Evolutionary conservation across 2,888 invertebrate genomes (phyloP), one percentile per base, ranked within the genome.

Genomic region (Heliconius aoede): DNA sequence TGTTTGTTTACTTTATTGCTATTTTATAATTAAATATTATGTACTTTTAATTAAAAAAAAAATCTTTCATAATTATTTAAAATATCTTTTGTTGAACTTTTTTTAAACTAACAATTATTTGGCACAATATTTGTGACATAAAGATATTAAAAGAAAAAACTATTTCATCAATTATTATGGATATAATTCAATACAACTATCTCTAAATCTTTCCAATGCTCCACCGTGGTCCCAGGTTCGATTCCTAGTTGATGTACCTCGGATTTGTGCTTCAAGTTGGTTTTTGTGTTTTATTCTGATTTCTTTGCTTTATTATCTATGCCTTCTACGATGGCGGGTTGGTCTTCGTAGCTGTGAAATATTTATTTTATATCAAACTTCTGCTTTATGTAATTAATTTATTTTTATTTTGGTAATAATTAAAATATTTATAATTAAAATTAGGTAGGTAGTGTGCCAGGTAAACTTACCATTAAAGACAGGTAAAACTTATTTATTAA

Each of bases 301-400:
- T 94, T 93, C 84, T 91, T 93, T 51, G 87, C 79, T 84, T 89
- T 91, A 82, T 84, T 82, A 72, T 87, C 85, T 5, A 82, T 83
- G 5, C 83, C 80, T 11, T 87, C 87, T 3, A 83, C 82, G 13
- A 89, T 76, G 3, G 89, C 89, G 0, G 93, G 92, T 77, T 94
- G 94, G 84, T 94, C 94, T 81, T 94, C 94, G 78, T 94, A 94
- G 32, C 94, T 94, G 87, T 3, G 51, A 72, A 60, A 55, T 55
- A n/a, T 55, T 55, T 55, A 55, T n/a, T n/a, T 55, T 55, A n/a
- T 55, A 55, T 9, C n/a, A 55, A 55, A n/a, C n/a, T 55, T 55
- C n/a, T 55, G 46, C 18, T 46, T 18, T 21, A 21, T 21, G 46
- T 7, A 46, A 7, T 18, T 46, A 21, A 46, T 46, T 46, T 21